These are phyloP conservation scores for Drosophila arawakana DNA, from an alignment of 1,140 invertebrate genomes.

Conservation along the genomic window DNA sequence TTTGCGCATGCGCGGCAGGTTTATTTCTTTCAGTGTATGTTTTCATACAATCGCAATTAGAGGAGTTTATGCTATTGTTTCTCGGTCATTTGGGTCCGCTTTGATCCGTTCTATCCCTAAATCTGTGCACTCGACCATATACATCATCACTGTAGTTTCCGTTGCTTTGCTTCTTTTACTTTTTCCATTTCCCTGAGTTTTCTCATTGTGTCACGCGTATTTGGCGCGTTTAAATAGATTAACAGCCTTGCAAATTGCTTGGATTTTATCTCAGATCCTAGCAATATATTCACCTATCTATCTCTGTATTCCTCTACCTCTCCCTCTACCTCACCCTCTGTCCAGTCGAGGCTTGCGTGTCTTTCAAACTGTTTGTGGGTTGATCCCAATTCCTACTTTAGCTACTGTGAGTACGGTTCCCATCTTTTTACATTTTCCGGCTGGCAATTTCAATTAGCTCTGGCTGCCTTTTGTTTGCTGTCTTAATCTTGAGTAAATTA, in stretches of 20 bases:
- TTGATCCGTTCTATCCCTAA: conserved; percentile 80
- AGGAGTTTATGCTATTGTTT: conserved; percentile 74
- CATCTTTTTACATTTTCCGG: conserved; percentile 38
- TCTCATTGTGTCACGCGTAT: conserved; percentile 75
- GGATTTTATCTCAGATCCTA: conserved; percentile 64
- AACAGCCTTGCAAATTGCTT: conserved; percentile 82
- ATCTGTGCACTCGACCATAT: conserved; percentile 79
- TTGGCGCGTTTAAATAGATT: conserved; percentile 84
- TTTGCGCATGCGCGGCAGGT: conserved; percentile 62
- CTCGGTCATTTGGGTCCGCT: conserved; percentile 54
- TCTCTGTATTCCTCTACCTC: neutral
- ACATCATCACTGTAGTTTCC: conserved; percentile 16
- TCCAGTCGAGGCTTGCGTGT: conserved; percentile 38
- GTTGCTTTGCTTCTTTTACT: conserved; percentile 14
- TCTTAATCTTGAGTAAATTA: conserved; percentile 84
- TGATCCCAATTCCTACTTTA: conserved; percentile 6
- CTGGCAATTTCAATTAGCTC: conserved; percentile 66
- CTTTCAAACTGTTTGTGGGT: conserved; percentile 11
- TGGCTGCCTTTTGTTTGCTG: conserved; percentile 74
- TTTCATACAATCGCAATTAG: conserved; percentile 78
- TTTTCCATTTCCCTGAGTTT: conserved; percentile 21
- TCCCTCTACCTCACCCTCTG: neutral
- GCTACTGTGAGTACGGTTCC: conserved; percentile 21
- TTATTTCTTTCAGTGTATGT: conserved; percentile 21
- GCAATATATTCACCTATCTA: conserved; percentile 25